Evolutionary conservation across 2,888 invertebrate species (phyloP).

Genomic region (Laspeyria flexula): DNA sequence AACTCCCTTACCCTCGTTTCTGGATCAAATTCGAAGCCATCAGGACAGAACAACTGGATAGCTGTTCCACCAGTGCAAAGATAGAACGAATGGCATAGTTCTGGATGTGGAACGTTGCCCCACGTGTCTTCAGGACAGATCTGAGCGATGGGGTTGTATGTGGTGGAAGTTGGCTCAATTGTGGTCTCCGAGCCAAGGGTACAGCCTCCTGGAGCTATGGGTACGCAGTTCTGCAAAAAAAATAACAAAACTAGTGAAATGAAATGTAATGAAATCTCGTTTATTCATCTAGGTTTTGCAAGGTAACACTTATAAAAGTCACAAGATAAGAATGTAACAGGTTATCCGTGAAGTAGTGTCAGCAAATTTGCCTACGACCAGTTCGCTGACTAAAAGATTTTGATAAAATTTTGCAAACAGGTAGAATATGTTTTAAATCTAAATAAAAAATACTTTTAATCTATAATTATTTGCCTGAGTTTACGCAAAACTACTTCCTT

Average conservation of each 20-base stretch:
- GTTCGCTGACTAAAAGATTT: too few relatives aligned
- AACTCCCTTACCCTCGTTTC: constrained; percentile 30
- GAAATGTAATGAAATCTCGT: too few relatives aligned
- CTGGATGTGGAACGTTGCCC: not conserved
- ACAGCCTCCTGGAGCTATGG: constrained; percentile 22
- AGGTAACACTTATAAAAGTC: too few relatives aligned
- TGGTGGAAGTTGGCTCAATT: not conserved
- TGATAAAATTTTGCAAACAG: too few relatives aligned
- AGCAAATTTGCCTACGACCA: too few relatives aligned
- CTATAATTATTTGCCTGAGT: too few relatives aligned
- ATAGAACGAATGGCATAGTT: constrained; percentile 20
- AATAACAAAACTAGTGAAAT: too few relatives aligned
- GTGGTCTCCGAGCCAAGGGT: constrained; percentile 5
- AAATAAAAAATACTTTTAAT: too few relatives aligned
- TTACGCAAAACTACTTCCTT: not conserved
- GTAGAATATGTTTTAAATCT: too few relatives aligned
- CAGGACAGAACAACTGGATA: constrained; percentile 42
- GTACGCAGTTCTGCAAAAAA: constrained; percentile 16
- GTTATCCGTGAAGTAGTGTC: too few relatives aligned
- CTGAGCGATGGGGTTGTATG: constrained; percentile 6
- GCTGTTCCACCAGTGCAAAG: constrained; percentile 50
- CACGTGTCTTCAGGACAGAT: not conserved
- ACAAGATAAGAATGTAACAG: too few relatives aligned
- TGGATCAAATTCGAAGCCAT: constrained; percentile 49
- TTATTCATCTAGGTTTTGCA: too few relatives aligned